These are phyloP conservation scores for Bathynomus jamesi DNA, from an alignment of 1,140 invertebrate genomes.

Conservation along the genomic window DNA sequence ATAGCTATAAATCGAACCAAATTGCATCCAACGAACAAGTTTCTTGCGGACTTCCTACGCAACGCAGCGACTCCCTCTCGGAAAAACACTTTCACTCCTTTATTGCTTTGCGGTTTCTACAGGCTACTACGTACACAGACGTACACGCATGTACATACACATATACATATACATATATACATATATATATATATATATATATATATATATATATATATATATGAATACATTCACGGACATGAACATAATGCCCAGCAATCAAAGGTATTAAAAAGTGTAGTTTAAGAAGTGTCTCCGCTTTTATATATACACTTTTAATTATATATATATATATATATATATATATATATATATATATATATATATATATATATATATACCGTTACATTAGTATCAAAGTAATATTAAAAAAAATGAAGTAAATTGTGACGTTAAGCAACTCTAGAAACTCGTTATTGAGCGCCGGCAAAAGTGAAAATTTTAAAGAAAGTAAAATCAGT, in stretches of 20 bases:
- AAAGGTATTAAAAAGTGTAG: too few relatives aligned
- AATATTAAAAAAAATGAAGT: too few relatives aligned
- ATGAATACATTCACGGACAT: neutral
- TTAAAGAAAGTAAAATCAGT: too few relatives aligned
- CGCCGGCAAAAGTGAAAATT: too few relatives aligned
- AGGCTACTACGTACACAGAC: neutral
- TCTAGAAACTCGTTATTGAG: too few relatives aligned
- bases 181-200: neutral
- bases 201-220: neutral
- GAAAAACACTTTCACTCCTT: neutral
- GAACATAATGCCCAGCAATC: too few relatives aligned
- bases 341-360: neutral
- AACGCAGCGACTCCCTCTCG: neutral
- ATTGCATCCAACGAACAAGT: neutral
- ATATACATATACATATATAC: neutral
- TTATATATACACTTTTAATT: too few relatives aligned
- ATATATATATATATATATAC: neutral
- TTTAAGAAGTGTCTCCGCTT: too few relatives aligned
- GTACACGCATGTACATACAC: neutral
- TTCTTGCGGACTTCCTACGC: neutral
- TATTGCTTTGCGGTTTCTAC: neutral
- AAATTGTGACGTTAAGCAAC: too few relatives aligned
- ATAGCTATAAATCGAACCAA: neutral
- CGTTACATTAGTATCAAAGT: neutral
- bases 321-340: conserved; percentile 3